These are phyloP conservation scores for Lacanobia wlatinum DNA, from an alignment of 2,888 invertebrate genomes.

Conservation along the genomic window DNA sequence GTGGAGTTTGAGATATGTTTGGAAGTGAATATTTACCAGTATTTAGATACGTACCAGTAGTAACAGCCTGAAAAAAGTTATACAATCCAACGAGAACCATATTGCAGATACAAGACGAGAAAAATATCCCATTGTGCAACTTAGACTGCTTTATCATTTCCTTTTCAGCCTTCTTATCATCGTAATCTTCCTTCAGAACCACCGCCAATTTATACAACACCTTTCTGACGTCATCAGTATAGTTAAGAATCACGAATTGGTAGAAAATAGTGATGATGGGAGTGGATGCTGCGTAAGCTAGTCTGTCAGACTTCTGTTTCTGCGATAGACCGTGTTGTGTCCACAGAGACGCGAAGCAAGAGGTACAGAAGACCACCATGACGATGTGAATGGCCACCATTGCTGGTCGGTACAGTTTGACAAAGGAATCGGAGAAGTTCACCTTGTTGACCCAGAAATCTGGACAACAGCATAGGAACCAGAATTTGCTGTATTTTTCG, in stretches of 20 bases:
- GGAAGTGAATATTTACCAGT: too few relatives aligned
- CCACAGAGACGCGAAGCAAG: constrained; percentile 42
- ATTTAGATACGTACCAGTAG: constrained; percentile 10
- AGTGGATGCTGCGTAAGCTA: constrained; percentile 29
- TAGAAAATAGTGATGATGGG: constrained; percentile 43
- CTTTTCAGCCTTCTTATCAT: constrained; percentile 39
- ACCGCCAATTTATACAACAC: constrained; percentile 34
- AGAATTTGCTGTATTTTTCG: constrained; percentile 38
- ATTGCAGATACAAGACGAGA: constrained; percentile 40
- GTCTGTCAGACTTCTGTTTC: constrained; percentile 38
- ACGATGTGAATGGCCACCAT: constrained; percentile 33
- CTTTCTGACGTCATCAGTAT: constrained; percentile 27
- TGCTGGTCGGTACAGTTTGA: constrained; percentile 21
- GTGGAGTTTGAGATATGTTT: too few relatives aligned
- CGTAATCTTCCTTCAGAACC: constrained; percentile 32
- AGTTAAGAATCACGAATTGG: constrained; percentile 38
- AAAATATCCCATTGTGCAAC: constrained; percentile 43
- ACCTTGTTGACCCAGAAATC: constrained; percentile 43
- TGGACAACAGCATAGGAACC: constrained; percentile 52
- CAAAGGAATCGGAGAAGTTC: constrained; percentile 33
- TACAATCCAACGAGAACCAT: constrained; percentile 38
- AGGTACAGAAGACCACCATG: constrained; percentile 37
- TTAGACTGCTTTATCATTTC: constrained; percentile 43
- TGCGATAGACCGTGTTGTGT: constrained; percentile 34
- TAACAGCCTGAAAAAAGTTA: constrained; percentile 25